Percentiles rank a stretch among this genome's conserved stretches.
phyloP scores from a whole-genome alignment of 2,888 invertebrate genomes.

The Ornithoptera priamus region DNA sequence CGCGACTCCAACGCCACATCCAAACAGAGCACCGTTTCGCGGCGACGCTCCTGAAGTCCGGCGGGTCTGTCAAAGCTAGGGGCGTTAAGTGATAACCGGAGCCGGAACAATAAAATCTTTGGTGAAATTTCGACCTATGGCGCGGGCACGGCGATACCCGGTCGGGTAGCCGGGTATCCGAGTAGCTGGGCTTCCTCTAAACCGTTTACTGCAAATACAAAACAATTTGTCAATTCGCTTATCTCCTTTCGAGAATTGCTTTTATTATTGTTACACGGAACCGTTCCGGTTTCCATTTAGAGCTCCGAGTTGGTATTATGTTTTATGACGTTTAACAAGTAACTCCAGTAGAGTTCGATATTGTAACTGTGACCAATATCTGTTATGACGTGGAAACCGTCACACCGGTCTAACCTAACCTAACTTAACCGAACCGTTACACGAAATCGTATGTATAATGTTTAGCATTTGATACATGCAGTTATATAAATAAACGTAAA shows the following conservation, averaged over 20 bases:
- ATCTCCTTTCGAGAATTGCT: slow-evolving; percentile 19
- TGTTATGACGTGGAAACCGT: no score
- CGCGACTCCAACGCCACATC: no score
- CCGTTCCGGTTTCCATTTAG: background rate
- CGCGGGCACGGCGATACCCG: background rate
- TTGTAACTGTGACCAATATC: no score
- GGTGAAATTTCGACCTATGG: slow-evolving; percentile 1
- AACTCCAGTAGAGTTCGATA: background rate
- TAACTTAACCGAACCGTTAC: no score
- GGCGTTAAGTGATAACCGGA: slow-evolving; percentile 2
- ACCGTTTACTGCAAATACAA: slow-evolving; percentile 24
- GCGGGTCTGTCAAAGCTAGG: background rate
- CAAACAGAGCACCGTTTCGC: no score
- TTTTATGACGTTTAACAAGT: background rate
- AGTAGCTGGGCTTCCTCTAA: background rate
- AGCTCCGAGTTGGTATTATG: background rate
- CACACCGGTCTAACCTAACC: no score
- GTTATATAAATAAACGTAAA: no score
- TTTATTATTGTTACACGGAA: slow-evolving; percentile 8
- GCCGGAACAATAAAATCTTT: slow-evolving; percentile 8
- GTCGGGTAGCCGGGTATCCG: no score
- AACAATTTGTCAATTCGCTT: slow-evolving; percentile 28
- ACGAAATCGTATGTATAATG: no score
- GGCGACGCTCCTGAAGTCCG: no score
- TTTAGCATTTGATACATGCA: no score